phyloP scores from a whole-genome alignment of 2,888 invertebrate species.

The Idaea aversata region DNA sequence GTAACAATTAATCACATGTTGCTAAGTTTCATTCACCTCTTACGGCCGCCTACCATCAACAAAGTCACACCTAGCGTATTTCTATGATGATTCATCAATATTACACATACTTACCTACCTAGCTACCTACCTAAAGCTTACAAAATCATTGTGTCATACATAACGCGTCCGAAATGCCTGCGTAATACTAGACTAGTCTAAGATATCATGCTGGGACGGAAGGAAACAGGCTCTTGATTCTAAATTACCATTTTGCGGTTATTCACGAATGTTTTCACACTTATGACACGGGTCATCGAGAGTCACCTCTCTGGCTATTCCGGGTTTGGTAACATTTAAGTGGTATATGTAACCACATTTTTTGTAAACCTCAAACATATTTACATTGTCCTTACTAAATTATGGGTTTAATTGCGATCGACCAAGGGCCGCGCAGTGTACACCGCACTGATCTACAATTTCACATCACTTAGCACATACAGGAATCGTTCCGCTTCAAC shows the following conservation, averaged over 20 bases:
- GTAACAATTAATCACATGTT: neutral
- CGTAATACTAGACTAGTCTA: neutral
- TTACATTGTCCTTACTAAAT: neutral
- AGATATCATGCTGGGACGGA: neutral
- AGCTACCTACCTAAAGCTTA: neutral
- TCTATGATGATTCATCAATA: conserved; percentile 1
- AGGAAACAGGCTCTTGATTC: neutral
- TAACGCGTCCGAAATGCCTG: neutral
- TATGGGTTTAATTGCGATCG: neutral
- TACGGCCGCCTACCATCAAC: neutral
- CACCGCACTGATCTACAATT: conserved; percentile 1
- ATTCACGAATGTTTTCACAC: neutral
- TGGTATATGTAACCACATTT: too few relatives aligned
- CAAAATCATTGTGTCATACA: conserved; percentile 1
- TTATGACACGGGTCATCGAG: neutral
- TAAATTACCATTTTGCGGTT: neutral
- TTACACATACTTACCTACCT: neutral
- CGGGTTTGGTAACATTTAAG: neutral
- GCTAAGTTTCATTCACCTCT: neutral
- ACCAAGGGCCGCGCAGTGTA: neutral
- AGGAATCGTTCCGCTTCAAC: neutral
- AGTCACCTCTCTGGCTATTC: neutral
- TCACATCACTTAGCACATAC: conserved; percentile 7
- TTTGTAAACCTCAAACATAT: too few relatives aligned
- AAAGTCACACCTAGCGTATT: neutral